These are phyloP conservation scores for Bombus balteatus DNA, from an alignment of 1,140 invertebrate genomes.

Conservation along the genomic window DNA sequence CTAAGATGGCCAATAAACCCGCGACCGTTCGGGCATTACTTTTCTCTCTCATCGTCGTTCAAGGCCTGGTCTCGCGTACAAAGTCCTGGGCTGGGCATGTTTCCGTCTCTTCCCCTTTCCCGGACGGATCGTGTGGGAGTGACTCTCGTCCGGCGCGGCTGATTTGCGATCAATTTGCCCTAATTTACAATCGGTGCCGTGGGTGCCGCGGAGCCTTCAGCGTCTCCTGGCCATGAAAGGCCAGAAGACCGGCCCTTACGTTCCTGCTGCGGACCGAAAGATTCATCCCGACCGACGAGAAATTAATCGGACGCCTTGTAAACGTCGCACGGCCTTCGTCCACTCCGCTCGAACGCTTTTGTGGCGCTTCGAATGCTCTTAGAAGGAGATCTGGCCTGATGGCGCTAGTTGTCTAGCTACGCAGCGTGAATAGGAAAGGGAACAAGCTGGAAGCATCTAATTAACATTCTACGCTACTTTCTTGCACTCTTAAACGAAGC, in stretches of 20 bases:
- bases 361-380: background rate
- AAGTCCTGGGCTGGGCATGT: constrained; percentile 25
- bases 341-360: background rate
- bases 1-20: constrained; percentile 38
- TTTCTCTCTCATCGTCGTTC: constrained; percentile 31
- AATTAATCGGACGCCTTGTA: constrained; percentile 46
- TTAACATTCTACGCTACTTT: background rate
- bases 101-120: constrained; percentile 9
- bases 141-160: constrained; percentile 54
- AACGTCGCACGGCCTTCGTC: constrained; percentile 33
- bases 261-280: constrained; percentile 48
- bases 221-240: constrained; percentile 52
- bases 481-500: background rate
- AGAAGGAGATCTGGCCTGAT: background rate
- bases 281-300: constrained; percentile 53
- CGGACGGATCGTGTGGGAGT: constrained; percentile 70
- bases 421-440: background rate
- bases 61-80: constrained; percentile 23
- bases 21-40: constrained; percentile 29
- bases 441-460: background rate
- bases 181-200: constrained; percentile 78
- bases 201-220: constrained; percentile 55
- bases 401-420: background rate
- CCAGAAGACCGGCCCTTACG: constrained; percentile 27
- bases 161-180: constrained; percentile 82